Conservation (phyloP, 2,113 vertebrate species). For the Pseudorasbora parva region DNA sequence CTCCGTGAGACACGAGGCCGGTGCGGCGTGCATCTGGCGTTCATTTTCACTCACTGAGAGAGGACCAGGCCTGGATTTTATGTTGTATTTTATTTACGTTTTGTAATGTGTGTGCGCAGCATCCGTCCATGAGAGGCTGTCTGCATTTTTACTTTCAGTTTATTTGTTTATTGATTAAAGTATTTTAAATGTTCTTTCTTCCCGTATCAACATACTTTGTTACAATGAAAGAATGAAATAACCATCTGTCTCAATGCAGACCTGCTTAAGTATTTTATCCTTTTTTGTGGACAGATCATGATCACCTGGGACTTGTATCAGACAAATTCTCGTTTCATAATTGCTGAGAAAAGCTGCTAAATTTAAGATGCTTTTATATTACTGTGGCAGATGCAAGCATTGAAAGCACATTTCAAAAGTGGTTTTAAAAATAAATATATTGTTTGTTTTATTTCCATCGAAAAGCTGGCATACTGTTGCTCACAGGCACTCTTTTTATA, state of each 20-base stretch:
- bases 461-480: not conserved
- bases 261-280: not conserved
- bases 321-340: not conserved
- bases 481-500: not conserved
- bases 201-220: too few species aligned
- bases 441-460: not conserved
- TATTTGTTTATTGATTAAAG: too few species aligned
- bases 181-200: too few species aligned
- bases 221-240: not conserved
- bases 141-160: too few species aligned
- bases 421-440: not conserved
- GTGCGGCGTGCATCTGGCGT: too few species aligned
- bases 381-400: not conserved
- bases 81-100: too few species aligned
- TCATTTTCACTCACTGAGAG: too few species aligned
- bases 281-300: not conserved
- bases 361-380: not conserved
- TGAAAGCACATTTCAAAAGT: not conserved
- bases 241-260: not conserved
- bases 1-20: too few species aligned
- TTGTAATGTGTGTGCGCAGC: too few species aligned
- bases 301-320: not conserved
- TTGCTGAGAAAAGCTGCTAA: not conserved
- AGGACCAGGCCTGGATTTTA: too few species aligned
- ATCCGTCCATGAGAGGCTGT: too few species aligned